Conservation (phyloP, 2,797 vertebrate genomes). For the Alosa sapidissima region DNA sequence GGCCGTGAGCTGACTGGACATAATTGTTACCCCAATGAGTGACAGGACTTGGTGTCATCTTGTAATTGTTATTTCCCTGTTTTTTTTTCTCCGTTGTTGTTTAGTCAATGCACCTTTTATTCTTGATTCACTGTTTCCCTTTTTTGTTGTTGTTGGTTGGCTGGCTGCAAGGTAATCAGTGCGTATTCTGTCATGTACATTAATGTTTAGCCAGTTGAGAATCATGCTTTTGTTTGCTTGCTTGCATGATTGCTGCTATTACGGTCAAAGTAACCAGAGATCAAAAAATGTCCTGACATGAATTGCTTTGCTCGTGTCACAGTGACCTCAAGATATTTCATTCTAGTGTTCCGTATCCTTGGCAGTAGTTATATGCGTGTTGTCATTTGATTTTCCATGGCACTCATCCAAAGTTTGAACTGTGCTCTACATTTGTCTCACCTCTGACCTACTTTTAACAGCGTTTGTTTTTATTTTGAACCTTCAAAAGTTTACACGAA, state of each 20-base stretch:
- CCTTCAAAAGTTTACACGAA: not conserved
- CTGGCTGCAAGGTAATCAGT: not conserved
- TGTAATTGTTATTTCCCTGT: not conserved
- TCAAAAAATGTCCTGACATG: not conserved
- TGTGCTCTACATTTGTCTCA: not conserved
- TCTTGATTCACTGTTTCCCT: not conserved
- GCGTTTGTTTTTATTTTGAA: not conserved
- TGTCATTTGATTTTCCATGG: constrained; percentile 13
- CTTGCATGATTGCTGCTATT: not conserved
- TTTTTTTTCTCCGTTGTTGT: not conserved
- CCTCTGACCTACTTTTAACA: not conserved
- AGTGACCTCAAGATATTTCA: not conserved
- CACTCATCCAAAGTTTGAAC: not conserved
- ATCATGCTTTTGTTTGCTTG: not conserved
- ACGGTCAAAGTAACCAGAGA: not conserved
- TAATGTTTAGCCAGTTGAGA: not conserved
- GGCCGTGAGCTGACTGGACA: not conserved
- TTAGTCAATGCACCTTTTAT: not conserved
- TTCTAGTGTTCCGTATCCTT: not conserved
- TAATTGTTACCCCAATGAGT: not conserved
- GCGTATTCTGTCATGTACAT: not conserved
- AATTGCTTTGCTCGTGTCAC: not conserved
- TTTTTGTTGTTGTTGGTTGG: too few relatives aligned
- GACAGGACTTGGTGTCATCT: not conserved
- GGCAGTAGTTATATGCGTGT: not conserved